phyloP scores from a whole-genome alignment of 2,113 vertebrate genomes.

The Antechinus flavipes region DNA sequence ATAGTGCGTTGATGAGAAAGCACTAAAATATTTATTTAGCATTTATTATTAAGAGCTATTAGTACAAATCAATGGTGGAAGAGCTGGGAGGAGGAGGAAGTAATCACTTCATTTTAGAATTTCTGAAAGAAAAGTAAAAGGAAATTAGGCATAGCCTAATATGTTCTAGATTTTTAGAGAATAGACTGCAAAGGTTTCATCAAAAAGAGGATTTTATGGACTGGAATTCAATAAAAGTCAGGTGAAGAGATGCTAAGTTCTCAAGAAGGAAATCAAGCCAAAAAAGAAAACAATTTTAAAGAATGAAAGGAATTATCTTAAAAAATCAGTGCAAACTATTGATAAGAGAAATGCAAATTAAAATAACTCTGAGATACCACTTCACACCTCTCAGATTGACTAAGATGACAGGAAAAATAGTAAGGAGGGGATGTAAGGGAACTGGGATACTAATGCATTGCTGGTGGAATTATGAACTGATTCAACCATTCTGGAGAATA shows the following conservation, averaged over 20 bases:
- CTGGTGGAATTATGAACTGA: no score
- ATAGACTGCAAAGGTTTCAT: neutral
- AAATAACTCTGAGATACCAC: no score
- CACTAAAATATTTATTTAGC: conserved; percentile 52
- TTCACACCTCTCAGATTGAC: no score
- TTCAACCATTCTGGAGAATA: no score
- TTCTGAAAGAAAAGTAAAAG: neutral
- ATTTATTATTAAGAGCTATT: conserved; percentile 49
- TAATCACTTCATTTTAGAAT: neutral
- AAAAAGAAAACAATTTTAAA: neutral
- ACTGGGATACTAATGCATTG: no score
- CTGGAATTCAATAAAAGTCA: neutral
- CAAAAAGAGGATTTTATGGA: neutral
- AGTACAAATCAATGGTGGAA: conserved; percentile 20
- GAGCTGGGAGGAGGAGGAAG: neutral
- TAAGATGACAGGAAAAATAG: no score
- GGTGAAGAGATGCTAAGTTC: neutral
- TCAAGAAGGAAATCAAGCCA: neutral
- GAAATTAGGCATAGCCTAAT: neutral
- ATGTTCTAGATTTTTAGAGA: neutral
- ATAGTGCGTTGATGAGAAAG: neutral
- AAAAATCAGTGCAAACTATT: neutral
- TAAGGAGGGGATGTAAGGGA: no score
- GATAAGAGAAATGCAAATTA: no score
- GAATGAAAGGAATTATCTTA: neutral